Percentiles rank a stretch among this genome's conserved stretches.
phyloP scores from a whole-genome alignment of 1,140 invertebrate species.

The Bombus affinis region DNA sequence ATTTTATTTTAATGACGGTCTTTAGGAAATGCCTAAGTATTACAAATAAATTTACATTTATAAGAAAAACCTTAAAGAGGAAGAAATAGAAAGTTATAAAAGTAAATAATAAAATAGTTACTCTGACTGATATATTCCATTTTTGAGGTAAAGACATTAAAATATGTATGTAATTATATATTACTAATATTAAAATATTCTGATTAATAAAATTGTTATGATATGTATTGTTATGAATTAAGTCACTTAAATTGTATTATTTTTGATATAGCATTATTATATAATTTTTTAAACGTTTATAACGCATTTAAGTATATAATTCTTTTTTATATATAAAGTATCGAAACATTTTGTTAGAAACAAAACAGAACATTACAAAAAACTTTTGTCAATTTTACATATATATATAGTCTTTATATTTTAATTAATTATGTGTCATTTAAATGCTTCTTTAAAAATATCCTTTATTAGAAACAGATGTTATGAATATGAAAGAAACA shows the following conservation, averaged over 20 bases:
- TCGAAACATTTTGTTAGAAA: neutral
- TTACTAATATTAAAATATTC: neutral
- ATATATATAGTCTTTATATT: neutral
- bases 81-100: neutral
- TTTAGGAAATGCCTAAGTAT: too few species aligned
- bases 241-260: neutral
- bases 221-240: neutral
- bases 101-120: neutral
- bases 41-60: too few species aligned
- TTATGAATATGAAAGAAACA: neutral
- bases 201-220: neutral
- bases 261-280: neutral
- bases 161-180: neutral
- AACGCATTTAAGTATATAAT: neutral
- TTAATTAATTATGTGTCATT: neutral
- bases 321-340: neutral
- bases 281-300: neutral
- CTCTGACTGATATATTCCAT: neutral
- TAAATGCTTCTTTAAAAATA: neutral
- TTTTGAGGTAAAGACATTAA: neutral
- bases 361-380: neutral
- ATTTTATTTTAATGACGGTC: too few species aligned
- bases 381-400: neutral
- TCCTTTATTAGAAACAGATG: neutral
- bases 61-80: too few species aligned